Base-by-base conservation (phyloP, 2,113 vertebrate genomes). In the Vulpes lagopus region DNA sequence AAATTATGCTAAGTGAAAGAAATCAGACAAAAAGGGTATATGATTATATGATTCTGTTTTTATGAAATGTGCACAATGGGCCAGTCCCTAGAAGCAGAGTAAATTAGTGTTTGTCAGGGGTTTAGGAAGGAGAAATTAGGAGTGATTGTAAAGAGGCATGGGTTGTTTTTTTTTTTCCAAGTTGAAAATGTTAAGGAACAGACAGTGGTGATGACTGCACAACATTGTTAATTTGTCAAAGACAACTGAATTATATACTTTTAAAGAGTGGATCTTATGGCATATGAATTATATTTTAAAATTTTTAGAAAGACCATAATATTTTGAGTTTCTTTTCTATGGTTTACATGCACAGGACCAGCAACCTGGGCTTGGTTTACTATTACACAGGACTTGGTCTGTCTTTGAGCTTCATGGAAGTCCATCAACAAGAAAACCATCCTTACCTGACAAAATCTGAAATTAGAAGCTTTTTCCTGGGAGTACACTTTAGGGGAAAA, bases 381-480 rank as follows among this genome's bases (percentile, higher is more conserved):
- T 25, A 10, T 15, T 69, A 38, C 20, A 79, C 5, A 51, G 7
- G 11, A 81, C 2, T 51, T 2, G 27, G 67, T 74, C 69, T 73
- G 43, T 60, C 71, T 89, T 55, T 22, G 30, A 89, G 51, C 81
- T 89, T 89, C 60, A 51, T 27, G 27, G 30, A 71, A 91, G 38
- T 85, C 14, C 76, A 62, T 51, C 49, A 94, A 38, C 38, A 73
- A 86, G 65, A 65, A 73, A 89, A 38, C 1, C 10, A 83, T 83
- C n/a, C 38, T 74, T 85, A 93, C 4, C 49, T 51, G 73, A 88
- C 15, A 62, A 92, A 95, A 91, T 38, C 25, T 80, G n/a, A 93
- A 96, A 20, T 91, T 74, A 69, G 86, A 89, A 94, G 69, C 4
- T 57, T 92, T 90, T 74, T 71, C 55, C 43, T 53, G 76, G 51